Evolutionary conservation across 1,140 invertebrate genomes (phyloP).

Genomic region (Platorchestia sp.): DNA sequence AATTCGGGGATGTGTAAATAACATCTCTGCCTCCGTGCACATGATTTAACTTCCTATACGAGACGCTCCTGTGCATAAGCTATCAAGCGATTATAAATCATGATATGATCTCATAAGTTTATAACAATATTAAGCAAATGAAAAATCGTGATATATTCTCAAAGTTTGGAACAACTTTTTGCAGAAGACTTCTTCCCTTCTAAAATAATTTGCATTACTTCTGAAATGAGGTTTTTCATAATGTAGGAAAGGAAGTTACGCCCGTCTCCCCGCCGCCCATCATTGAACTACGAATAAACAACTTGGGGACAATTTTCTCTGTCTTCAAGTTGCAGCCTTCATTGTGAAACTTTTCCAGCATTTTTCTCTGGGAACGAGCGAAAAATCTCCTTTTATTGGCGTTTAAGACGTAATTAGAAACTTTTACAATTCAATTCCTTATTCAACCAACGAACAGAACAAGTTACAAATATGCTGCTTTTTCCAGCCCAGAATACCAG

Average conservation of each 20-base stretch:
- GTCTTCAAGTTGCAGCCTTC: not conserved
- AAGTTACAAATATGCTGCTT: not conserved
- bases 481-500: not conserved
- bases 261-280: not conserved
- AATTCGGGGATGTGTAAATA: too few relatives aligned
- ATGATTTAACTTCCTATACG: too few relatives aligned
- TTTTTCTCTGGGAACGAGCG: not conserved
- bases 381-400: not conserved
- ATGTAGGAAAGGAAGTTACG: not conserved
- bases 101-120: too few relatives aligned
- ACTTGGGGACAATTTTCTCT: not conserved
- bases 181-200: not conserved
- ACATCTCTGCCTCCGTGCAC: too few relatives aligned
- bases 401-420: constrained; percentile 10
- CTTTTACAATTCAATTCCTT: constrained; percentile 2
- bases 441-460: not conserved
- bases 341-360: not conserved
- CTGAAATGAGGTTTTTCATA: too few relatives aligned
- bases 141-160: too few relatives aligned
- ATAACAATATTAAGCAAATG: too few relatives aligned
- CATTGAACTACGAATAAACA: not conserved
- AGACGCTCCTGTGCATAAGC: too few relatives aligned
- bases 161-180: not conserved
- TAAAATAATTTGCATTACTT: not conserved
- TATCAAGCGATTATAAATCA: too few relatives aligned